Percentiles rank a stretch among this genome's conserved stretches.
These are phyloP conservation scores for Asarcornis scutulata DNA, from an alignment of 2,113 vertebrate species.

Conservation along the genomic window DNA sequence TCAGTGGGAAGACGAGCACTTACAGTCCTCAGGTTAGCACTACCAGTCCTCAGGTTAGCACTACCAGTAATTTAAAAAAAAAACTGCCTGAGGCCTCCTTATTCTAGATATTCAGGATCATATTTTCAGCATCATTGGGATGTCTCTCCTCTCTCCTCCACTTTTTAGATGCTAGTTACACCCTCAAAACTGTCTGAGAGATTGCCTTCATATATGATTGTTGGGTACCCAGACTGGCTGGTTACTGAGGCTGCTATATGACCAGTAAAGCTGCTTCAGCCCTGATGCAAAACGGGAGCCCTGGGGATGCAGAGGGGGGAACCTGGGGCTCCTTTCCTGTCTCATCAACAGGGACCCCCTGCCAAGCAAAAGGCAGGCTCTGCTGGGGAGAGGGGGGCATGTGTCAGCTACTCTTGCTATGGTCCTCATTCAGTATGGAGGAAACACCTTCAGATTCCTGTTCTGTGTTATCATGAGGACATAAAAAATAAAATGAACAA, in stretches of 20 bases:
- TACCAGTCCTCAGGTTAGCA: too few relatives aligned
- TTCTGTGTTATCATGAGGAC: background rate
- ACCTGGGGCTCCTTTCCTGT: too few relatives aligned
- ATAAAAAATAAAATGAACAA: background rate
- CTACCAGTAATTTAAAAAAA: background rate
- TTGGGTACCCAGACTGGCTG: background rate
- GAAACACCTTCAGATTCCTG: background rate
- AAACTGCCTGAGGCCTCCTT: background rate
- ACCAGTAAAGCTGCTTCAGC: background rate
- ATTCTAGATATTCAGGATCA: background rate
- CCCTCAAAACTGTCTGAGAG: background rate
- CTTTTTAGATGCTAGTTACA: background rate
- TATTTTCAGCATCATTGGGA: background rate
- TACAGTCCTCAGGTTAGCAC: background rate
- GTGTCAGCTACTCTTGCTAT: background rate
- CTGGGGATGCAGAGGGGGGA: background rate
- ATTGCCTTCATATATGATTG: rapidly evolving
- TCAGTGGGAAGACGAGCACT: background rate
- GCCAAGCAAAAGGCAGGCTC: background rate
- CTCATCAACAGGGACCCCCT: background rate
- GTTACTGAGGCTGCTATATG: background rate
- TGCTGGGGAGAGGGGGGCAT: background rate
- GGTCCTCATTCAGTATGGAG: background rate
- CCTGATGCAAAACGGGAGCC: background rate
- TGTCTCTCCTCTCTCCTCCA: background rate